These are phyloP conservation scores for Pectinophora gossypiella DNA, from an alignment of 1,140 invertebrate species.

Conservation along the genomic window DNA sequence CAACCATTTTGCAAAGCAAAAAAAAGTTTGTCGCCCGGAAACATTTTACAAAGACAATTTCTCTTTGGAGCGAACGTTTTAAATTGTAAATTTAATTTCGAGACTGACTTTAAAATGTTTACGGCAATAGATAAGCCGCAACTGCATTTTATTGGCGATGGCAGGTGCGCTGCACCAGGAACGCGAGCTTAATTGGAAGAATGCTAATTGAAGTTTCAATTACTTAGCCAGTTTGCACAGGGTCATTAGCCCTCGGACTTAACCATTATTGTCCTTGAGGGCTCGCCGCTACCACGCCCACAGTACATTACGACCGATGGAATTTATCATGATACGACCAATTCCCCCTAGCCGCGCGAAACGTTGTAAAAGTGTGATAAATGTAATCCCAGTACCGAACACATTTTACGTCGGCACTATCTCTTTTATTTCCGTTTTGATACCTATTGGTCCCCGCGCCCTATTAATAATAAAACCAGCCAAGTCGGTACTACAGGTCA, in stretches of 20 bases:
- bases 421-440: too few relatives aligned
- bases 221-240: not conserved
- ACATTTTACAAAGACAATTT: too few relatives aligned
- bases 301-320: not conserved
- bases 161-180: slow-evolving; percentile 29
- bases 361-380: not conserved
- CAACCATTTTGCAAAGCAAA: too few relatives aligned
- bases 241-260: not conserved
- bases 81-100: too few relatives aligned
- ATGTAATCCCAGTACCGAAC: too few relatives aligned
- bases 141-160: slow-evolving; percentile 13
- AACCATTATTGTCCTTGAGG: not conserved
- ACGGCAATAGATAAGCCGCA: not conserved
- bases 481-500: too few relatives aligned
- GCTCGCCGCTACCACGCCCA: not conserved
- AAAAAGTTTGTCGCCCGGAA: too few relatives aligned
- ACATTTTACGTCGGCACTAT: too few relatives aligned
- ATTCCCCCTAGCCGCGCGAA: not conserved
- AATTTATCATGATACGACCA: not conserved
- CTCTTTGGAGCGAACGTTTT: too few relatives aligned
- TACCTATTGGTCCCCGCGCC: too few relatives aligned
- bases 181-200: not conserved
- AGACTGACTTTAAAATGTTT: not conserved
- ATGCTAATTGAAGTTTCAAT: not conserved
- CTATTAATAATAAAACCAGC: too few relatives aligned